Evolutionary conservation across 2,113 vertebrate species (phyloP).

Genomic region (Nibea albiflora): DNA sequence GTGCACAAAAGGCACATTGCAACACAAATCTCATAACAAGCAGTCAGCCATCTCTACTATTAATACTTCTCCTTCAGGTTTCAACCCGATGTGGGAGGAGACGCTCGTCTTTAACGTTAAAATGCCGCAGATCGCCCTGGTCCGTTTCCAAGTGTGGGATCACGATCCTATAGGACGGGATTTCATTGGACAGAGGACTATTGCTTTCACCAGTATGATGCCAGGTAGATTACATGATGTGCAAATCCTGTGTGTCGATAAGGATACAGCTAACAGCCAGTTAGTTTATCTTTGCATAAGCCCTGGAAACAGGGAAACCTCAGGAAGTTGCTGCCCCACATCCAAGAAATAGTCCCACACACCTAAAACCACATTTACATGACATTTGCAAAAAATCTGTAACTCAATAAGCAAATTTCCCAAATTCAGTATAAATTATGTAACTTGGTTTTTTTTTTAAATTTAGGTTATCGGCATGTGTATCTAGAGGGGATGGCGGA

Average conservation of each 20-base stretch:
- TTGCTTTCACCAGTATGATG: constrained; percentile 95
- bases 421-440: neutral
- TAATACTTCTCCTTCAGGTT: constrained; percentile 81
- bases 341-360: neutral
- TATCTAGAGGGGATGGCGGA: constrained; percentile 96
- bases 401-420: neutral
- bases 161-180: constrained; percentile 94
- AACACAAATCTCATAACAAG: neutral
- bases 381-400: too few species aligned
- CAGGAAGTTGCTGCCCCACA: neutral
- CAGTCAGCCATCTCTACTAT: neutral
- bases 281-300: neutral
- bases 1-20: neutral
- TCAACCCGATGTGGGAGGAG: constrained; percentile 99
- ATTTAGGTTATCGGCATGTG: constrained; percentile 93
- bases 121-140: constrained; percentile 92
- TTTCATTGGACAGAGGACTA: constrained; percentile 95
- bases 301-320: neutral
- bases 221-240: constrained; percentile 84
- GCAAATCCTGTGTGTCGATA: neutral
- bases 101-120: constrained; percentile 92
- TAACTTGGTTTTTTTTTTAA: neutral
- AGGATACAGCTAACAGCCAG: neutral
- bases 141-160: constrained; percentile 97
- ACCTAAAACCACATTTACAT: neutral